Evolutionary conservation across 1,140 invertebrate genomes (phyloP).

Genomic region (Periplaneta americana): DNA sequence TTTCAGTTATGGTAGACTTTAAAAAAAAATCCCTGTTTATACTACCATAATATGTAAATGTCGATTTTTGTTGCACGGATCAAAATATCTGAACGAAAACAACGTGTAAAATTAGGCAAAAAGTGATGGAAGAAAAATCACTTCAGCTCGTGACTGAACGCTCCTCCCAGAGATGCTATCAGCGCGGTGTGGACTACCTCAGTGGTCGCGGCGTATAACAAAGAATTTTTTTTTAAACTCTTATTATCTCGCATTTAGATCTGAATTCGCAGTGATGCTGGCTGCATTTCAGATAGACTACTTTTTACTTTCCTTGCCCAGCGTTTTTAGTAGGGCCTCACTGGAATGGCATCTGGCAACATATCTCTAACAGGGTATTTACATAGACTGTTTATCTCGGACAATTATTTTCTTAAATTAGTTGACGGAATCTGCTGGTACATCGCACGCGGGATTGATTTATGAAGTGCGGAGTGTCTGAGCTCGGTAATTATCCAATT

Average conservation of each 20-base stretch:
- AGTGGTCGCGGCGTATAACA: not conserved
- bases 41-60: too few relatives aligned
- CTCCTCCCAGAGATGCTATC: not conserved
- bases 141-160: not conserved
- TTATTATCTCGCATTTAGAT: not conserved
- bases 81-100: not conserved
- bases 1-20: too few relatives aligned
- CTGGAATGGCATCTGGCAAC: not conserved
- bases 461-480: not conserved
- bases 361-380: not conserved
- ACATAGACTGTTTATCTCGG: not conserved
- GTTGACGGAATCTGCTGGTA: not conserved
- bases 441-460: not conserved
- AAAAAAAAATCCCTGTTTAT: too few relatives aligned
- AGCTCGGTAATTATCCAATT: not conserved
- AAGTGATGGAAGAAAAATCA: not conserved
- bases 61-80: not conserved
- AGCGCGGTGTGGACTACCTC: not conserved
- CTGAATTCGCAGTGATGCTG: not conserved
- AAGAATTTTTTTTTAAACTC: not conserved
- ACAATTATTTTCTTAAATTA: not conserved
- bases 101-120: not conserved
- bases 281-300: not conserved
- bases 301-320: not conserved
- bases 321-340: not conserved